Base-by-base conservation (phyloP, 1,140 invertebrate genomes). In the Bathynomus jamesi region DNA sequence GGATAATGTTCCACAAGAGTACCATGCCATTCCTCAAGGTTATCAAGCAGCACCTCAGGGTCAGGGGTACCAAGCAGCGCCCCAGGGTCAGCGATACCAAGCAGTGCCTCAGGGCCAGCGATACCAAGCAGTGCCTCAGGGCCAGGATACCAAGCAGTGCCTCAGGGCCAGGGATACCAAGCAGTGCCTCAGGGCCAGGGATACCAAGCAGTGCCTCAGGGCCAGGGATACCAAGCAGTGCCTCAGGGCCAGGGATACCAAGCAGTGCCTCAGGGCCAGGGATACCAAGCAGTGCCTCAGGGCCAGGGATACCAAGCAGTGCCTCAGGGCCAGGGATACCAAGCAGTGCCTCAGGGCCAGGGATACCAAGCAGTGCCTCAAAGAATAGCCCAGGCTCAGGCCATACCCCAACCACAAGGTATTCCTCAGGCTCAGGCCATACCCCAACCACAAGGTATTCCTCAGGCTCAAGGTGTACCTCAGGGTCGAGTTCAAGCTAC, bases 211-310 rank as follows among this genome's bases (percentile, higher is more conserved):
- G 40, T 5, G 11, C 40, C 40, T 53, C 40, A 53, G 21, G 21
- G 40, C n/a, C 69, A 69, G 46, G 76, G 71, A n/a, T 73, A 78
- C 67, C 78, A 79, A 40, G 69, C 75, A 46, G 72, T 69, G 27
- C 75, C 75, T n/a, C 75, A 76, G 17, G 72, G 64, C 2, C n/a
- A n/a, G n/a, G n/a, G n/a, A n/a, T 74, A 68, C 8, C 78, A 79
- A 53, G 69, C 75, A 30, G 72, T 71, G 30, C 75, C 75, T n/a
- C 75, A 76, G 17, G 72, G 64, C 4, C 73, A 69, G 25, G 67
- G 70, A 28, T 71, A 74, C 25, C 75, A 76, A 40, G 65, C 46
- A 21, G 65, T 69, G 2, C 75, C 69, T 3, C 75, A 73, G 24
- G 71, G 67, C 25, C 25, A 27, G 21, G 40, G 40, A 17, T 53